A percentile compares a stretch with the other conserved stretches of the same genome.
These are phyloP conservation scores for Cichlasoma orientale DNA, from an alignment of 2,797 vertebrate species.

Conservation along the genomic window DNA sequence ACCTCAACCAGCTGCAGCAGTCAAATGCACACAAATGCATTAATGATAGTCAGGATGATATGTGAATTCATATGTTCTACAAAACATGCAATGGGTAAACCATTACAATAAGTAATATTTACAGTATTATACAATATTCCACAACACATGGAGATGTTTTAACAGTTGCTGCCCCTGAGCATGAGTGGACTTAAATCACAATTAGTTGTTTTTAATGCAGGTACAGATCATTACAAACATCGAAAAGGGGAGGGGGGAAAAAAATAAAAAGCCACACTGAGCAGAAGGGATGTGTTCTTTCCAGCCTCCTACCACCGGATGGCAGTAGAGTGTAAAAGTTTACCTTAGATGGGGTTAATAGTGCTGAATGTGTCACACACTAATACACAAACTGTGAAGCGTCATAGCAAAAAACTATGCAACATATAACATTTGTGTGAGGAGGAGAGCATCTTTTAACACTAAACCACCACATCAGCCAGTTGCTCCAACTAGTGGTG, in stretches of 20 bases:
- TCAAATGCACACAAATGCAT: no score
- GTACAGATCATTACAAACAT: background rate
- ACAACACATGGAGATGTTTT: no score
- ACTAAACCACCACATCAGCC: background rate
- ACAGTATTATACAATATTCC: no score
- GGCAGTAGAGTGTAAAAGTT: conserved; percentile 27
- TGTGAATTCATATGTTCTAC: background rate
- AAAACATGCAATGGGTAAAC: no score
- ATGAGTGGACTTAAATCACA: no score
- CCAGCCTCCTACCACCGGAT: conserved; percentile 17
- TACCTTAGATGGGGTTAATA: accelerated
- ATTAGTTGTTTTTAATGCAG: background rate
- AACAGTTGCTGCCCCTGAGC: no score
- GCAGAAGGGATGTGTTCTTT: background rate
- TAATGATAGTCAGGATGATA: background rate
- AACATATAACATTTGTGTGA: background rate
- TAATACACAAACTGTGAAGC: background rate
- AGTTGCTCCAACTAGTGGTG: background rate
- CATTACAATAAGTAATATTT: no score
- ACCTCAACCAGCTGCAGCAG: no score
- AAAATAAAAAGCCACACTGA: background rate
- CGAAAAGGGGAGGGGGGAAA: background rate
- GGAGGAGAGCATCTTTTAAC: background rate
- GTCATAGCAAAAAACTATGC: background rate
- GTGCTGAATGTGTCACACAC: conserved; percentile 12